A percentile compares a stretch with the other conserved stretches of the same genome.
These are phyloP conservation scores for Hylaea fasciaria DNA, from an alignment of 2,888 invertebrate genomes.

Conservation along the genomic window DNA sequence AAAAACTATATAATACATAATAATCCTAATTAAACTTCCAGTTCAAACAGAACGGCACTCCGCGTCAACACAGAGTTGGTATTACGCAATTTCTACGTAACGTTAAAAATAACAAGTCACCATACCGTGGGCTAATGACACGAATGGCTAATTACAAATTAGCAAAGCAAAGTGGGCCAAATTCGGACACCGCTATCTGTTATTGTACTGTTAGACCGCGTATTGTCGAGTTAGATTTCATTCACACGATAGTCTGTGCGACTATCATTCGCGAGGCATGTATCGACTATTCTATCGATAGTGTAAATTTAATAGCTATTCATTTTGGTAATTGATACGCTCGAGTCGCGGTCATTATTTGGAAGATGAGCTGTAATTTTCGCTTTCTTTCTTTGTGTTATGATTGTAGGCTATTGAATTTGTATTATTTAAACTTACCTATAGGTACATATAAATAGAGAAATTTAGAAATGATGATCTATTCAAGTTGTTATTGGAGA, in stretches of 20 bases:
- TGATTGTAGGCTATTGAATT: too few species aligned
- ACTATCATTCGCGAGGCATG: background rate
- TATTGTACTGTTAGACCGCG: background rate
- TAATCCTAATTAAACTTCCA: too few species aligned
- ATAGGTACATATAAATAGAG: too few species aligned
- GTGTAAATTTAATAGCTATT: slow-evolving; percentile 12
- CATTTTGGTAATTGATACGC: slow-evolving; percentile 23
- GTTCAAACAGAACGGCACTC: too few species aligned
- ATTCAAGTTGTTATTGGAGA: too few species aligned
- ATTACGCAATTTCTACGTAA: slow-evolving; percentile 24
- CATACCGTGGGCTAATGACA: slow-evolving; percentile 28
- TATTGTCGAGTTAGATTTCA: background rate
- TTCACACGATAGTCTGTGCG: slow-evolving; percentile 5
- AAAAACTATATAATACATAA: too few species aligned
- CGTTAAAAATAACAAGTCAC: slow-evolving; percentile 24
- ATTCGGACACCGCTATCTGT: slow-evolving; percentile 5
- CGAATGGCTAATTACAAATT: slow-evolving; percentile 29
- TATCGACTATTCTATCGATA: background rate
- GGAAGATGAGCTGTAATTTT: slow-evolving; percentile 13
- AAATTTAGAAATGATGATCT: too few species aligned
- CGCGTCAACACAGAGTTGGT: slow-evolving; percentile 17
- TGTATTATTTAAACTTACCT: too few species aligned
- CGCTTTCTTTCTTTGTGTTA: slow-evolving; percentile 16
- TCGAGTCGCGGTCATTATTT: slow-evolving; percentile 12
- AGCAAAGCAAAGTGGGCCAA: slow-evolving; percentile 29